A percentile compares a stretch with the other conserved stretches of the same genome.
These are phyloP conservation scores for Premnoplex brunnescens DNA, from an alignment of 2,797 vertebrate species.

Conservation along the genomic window DNA sequence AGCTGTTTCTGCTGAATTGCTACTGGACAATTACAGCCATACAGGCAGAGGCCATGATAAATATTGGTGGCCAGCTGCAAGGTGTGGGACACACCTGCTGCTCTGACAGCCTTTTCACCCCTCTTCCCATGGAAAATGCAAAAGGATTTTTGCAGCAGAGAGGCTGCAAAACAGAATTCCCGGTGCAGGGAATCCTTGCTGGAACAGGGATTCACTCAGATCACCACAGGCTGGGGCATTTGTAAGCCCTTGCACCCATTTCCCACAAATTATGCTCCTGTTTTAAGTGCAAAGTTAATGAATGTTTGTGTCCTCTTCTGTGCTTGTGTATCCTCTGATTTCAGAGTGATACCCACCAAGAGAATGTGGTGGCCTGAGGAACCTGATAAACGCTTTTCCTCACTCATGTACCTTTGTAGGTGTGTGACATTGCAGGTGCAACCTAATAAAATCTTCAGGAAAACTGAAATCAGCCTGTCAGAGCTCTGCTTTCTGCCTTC, in stretches of 20 bases:
- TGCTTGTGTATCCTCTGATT: background rate
- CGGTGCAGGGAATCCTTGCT: background rate
- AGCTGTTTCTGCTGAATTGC: background rate
- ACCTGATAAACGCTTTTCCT: background rate
- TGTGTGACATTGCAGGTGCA: background rate
- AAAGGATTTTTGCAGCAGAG: background rate
- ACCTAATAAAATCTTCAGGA: background rate
- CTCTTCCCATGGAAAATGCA: background rate
- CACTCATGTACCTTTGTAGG: background rate
- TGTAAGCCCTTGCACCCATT: background rate
- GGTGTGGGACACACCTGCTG: background rate
- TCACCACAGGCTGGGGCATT: background rate
- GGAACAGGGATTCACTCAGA: background rate
- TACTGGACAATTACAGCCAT: background rate
- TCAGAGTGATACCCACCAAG: background rate
- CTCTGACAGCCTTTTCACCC: background rate
- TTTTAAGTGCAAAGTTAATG: background rate
- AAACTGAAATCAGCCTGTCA: background rate
- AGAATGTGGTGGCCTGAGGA: background rate
- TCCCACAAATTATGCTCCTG: background rate
- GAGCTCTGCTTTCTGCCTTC: background rate
- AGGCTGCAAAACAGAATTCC: background rate
- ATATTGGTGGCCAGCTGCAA: background rate
- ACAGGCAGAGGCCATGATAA: background rate
- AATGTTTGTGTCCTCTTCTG: background rate